Conservation (phyloP, 2,888 invertebrate genomes). For the Tenthredo mesomela region DNA sequence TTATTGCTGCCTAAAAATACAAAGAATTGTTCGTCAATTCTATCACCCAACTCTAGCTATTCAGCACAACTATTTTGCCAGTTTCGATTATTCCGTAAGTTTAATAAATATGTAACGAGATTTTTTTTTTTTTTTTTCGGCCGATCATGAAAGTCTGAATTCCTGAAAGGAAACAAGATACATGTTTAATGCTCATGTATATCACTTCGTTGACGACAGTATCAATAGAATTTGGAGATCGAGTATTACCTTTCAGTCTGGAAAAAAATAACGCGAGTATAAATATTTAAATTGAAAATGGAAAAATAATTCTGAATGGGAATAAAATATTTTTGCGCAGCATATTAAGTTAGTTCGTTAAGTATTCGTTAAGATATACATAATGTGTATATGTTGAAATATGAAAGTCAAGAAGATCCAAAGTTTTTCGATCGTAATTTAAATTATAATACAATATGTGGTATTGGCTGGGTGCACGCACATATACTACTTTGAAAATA, state of each 20-base stretch:
- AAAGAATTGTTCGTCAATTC: slow-evolving; percentile 32
- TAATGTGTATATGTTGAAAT: background rate
- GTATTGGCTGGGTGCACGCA: no score
- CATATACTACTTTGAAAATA: no score
- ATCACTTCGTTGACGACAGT: background rate
- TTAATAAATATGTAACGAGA: background rate
- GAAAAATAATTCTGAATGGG: background rate
- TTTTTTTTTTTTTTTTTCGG: no score
- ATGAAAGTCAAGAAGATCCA: background rate
- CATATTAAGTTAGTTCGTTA: background rate
- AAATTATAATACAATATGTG: no score
- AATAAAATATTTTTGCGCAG: background rate
- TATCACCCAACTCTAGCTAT: background rate
- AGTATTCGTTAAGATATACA: background rate
- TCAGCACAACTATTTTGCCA: background rate
- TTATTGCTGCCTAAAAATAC: slow-evolving; percentile 34
- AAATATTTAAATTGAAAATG: background rate
- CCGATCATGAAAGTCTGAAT: background rate
- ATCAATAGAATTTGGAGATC: background rate
- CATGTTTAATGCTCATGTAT: no score
- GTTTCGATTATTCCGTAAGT: slow-evolving; percentile 9
- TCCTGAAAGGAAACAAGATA: background rate
- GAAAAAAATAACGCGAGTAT: no score
- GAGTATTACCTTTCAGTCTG: no score
- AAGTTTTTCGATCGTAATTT: background rate